Percentiles rank a stretch among this genome's conserved stretches.
These are phyloP conservation scores for Scelioninae gen. 1 DNA, from an alignment of 2,888 invertebrate genomes.

Conservation along the genomic window DNA sequence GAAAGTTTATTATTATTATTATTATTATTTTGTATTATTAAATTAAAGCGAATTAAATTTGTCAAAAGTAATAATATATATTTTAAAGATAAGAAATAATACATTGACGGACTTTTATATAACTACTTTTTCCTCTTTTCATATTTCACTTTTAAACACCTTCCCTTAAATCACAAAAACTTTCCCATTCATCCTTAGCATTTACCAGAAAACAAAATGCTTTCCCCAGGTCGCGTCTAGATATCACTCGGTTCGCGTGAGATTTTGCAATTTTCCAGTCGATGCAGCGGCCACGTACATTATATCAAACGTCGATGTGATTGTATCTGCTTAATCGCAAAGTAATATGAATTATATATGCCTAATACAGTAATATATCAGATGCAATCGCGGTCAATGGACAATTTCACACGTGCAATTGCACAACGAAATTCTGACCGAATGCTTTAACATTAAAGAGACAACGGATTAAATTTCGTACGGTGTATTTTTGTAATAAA, in stretches of 20 bases:
- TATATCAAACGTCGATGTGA: slow-evolving; percentile 61
- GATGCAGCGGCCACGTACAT: slow-evolving; percentile 49
- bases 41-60: no score
- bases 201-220: slow-evolving; percentile 39
- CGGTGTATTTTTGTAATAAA: background rate
- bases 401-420: slow-evolving; percentile 68
- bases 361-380: slow-evolving; percentile 66
- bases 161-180: slow-evolving; percentile 41
- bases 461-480: slow-evolving; percentile 26
- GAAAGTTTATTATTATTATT: no score
- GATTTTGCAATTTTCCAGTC: slow-evolving; percentile 67
- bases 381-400: slow-evolving; percentile 63
- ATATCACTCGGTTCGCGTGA: slow-evolving; percentile 56
- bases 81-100: no score
- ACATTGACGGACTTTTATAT: no score
- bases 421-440: slow-evolving; percentile 42
- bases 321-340: slow-evolving; percentile 66
- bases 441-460: slow-evolving; percentile 36
- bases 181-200: slow-evolving; percentile 33
- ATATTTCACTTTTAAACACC: slow-evolving; percentile 15
- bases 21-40: no score
- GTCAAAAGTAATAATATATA: no score
- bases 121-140: background rate
- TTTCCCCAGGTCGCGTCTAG: slow-evolving; percentile 34
- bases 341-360: slow-evolving; percentile 71